Evolutionary conservation across 2,797 vertebrate species (phyloP), one percentile per base, ranked within the genome.

Genomic region (Aplochiton taeniatus): DNA sequence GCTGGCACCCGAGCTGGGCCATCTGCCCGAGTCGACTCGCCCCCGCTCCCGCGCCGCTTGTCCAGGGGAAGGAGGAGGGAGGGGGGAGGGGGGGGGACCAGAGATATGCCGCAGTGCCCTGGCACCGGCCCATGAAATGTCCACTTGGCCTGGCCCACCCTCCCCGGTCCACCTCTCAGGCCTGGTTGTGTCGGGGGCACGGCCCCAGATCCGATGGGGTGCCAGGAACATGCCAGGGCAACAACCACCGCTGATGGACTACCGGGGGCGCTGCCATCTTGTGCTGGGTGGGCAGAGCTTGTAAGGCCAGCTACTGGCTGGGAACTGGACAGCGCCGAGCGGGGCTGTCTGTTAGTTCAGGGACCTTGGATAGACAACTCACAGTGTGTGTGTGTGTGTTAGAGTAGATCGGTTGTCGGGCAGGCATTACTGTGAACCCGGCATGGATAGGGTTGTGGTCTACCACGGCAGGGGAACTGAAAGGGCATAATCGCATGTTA

Each of bases 101-200:
- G 60, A 81, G 81, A 86, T 82, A 83, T 88, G 78, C 84, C 67
- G 69, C 59, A 73, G 79, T 67, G 83, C 85, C 81, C 88, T 92
- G 92, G 91, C 90, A 87, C 58, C 51, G 77, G 63, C 88, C 85
- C 87, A 84, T 12, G 77, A 89, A 89, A 92, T 88, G 89, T 92
- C 90, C 87, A 84, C 86, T 77, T 84, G 85, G 79, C 74, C 69
- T 86, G 81, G 89, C 86, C 86, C 81, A 86, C 75, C 83, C 81
- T 60, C 63, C 74, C 76, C 65, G 65, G 74, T 19, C 20, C 61
- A 75, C 82, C 75, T 83, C 48, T 11, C 81, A 75, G 81, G 76
- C 43, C 73, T 17, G 74, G 81, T 65, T 47, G 75, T 78, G 81
- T 62, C 6, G 77, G 57, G 77, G 76, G 79, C 54, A 41, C 68